Evolutionary conservation across 2,888 invertebrate species (phyloP).

Genomic region (Celastrina argiolus): DNA sequence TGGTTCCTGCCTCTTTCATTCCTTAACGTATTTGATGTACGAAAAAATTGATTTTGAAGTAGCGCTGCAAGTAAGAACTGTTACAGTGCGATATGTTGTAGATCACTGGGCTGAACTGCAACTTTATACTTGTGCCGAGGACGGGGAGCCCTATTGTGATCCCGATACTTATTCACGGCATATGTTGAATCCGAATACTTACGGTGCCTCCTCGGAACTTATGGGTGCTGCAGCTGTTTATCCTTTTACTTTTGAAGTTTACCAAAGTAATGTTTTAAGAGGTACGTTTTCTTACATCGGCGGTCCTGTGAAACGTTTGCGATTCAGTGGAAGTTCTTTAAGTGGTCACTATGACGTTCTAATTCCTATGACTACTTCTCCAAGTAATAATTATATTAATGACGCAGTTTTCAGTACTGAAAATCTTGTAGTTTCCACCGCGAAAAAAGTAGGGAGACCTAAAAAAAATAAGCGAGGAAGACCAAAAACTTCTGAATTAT

Average conservation of each 20-base stretch:
- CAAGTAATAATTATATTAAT: too few species aligned
- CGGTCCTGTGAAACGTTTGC: slow-evolving; percentile 31
- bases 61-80: slow-evolving; percentile 15
- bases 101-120: slow-evolving; percentile 27
- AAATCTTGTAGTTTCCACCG: too few species aligned
- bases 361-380: too few species aligned
- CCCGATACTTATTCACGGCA: slow-evolving; percentile 30
- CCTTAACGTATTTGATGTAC: too few species aligned
- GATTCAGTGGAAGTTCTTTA: slow-evolving; percentile 27
- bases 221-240: slow-evolving; percentile 30
- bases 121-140: slow-evolving; percentile 34
- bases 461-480: too few species aligned
- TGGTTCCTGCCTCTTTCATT: too few species aligned
- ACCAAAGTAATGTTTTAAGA: slow-evolving; percentile 28
- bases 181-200: slow-evolving; percentile 32
- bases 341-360: too few species aligned
- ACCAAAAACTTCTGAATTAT: too few species aligned
- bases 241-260: slow-evolving; percentile 28
- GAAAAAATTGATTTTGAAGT: too few species aligned
- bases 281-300: slow-evolving; percentile 24
- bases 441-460: too few species aligned
- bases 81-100: slow-evolving; percentile 31
- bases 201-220: slow-evolving; percentile 32
- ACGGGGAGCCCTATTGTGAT: too few species aligned
- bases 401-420: too few species aligned